Evolutionary conservation across 2,888 invertebrate species (phyloP).

Genomic region (Troides aeacus): DNA sequence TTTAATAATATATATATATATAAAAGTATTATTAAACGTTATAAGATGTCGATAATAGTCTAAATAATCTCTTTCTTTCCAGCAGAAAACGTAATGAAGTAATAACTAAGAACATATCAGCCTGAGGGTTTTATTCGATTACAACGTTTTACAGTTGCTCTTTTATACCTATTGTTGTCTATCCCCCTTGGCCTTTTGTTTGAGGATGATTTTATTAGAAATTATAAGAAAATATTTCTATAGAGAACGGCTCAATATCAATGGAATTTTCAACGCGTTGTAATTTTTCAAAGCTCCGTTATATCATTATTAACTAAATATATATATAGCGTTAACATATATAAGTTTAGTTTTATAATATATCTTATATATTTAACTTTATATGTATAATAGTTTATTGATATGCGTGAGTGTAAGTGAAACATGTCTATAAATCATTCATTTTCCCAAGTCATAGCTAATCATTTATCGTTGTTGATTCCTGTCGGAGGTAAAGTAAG

Average conservation of each 20-base stretch:
- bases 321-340: too few species aligned
- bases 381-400: too few species aligned
- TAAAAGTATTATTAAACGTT: neutral
- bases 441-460: too few species aligned
- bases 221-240: constrained; percentile 8
- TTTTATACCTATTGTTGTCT: constrained; percentile 5
- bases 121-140: constrained; percentile 11
- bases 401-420: too few species aligned
- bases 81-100: constrained; percentile 3
- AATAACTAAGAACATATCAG: constrained; percentile 7
- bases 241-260: neutral
- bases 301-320: neutral
- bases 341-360: too few species aligned
- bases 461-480: neutral
- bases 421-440: too few species aligned
- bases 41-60: neutral
- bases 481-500: neutral
- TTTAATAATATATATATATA: too few species aligned
- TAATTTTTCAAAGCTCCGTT: neutral
- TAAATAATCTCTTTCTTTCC: constrained; percentile 1
- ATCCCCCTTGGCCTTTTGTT: constrained; percentile 4
- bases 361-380: too few species aligned
- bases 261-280: neutral
- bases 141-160: constrained; percentile 6
- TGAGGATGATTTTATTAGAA: constrained; percentile 6